These are phyloP conservation scores for Glareola pratincola DNA, from an alignment of 2,113 vertebrate species.

Conservation along the genomic window DNA sequence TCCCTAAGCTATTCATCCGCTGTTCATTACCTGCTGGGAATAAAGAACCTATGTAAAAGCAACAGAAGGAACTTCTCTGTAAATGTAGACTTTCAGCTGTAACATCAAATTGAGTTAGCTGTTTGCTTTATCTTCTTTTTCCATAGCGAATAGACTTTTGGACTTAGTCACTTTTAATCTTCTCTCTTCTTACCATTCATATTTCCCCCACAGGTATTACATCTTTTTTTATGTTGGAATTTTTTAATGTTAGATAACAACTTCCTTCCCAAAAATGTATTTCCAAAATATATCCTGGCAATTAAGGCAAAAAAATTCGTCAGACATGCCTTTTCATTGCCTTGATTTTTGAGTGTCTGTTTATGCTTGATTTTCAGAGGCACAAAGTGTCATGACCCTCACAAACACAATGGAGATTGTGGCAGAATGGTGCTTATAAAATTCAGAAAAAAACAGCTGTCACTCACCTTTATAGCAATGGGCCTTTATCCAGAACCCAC, in stretches of 20 bases:
- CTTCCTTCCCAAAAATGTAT: neutral
- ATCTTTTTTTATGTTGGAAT: neutral
- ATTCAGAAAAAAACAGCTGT: neutral
- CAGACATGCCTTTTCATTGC: neutral
- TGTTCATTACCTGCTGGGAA: neutral
- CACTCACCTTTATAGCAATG: neutral
- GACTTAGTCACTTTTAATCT: neutral
- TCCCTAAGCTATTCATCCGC: neutral
- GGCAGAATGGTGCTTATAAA: neutral
- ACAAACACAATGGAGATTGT: neutral
- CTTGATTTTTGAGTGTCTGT: neutral
- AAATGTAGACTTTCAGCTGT: neutral
- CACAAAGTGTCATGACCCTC: neutral
- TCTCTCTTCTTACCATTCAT: neutral
- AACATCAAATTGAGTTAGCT: neutral
- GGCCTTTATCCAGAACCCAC: neutral
- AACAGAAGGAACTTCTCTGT: neutral
- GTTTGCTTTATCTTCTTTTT: constrained; percentile 6
- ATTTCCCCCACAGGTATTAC: neutral
- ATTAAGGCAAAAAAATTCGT: neutral
- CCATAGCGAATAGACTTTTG: neutral
- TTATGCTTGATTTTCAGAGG: neutral
- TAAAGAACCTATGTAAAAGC: neutral
- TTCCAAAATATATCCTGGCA: neutral
- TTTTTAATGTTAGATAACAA: neutral